Evolutionary conservation across 1,140 invertebrate genomes (phyloP).

Genomic region (Delia radicum): DNA sequence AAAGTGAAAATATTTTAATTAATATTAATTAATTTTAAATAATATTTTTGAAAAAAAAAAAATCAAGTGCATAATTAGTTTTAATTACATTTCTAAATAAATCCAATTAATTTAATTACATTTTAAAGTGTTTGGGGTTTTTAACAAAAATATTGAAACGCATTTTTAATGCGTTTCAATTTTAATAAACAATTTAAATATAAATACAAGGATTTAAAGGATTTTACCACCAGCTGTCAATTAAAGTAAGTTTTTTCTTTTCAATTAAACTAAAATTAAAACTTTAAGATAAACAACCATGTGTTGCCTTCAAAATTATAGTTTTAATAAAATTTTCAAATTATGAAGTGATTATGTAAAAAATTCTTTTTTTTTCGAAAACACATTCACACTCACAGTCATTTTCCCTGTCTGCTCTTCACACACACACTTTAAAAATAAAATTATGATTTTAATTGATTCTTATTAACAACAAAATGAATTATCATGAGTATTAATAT

Average conservation of each 20-base stretch:
- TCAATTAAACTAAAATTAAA: no score
- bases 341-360: conserved; percentile 10
- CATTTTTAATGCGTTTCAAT: conserved; percentile 8
- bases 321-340: not conserved
- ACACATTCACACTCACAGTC: not conserved
- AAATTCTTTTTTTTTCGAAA: not conserved
- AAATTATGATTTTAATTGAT: no score
- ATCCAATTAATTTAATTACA: no score
- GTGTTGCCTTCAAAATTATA: no score
- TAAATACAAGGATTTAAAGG: not conserved
- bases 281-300: no score
- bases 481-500: no score
- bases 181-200: not conserved
- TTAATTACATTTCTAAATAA: not conserved
- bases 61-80: not conserved
- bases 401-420: not conserved
- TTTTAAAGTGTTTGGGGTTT: not conserved
- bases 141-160: not conserved
- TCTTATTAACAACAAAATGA: no score
- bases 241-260: not conserved
- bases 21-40: not conserved
- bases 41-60: not conserved
- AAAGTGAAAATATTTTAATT: not conserved
- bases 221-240: not conserved
- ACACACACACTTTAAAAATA: no score